Base-by-base conservation (phyloP, 2,888 invertebrate genomes). In the Cosmia trapezina region DNA sequence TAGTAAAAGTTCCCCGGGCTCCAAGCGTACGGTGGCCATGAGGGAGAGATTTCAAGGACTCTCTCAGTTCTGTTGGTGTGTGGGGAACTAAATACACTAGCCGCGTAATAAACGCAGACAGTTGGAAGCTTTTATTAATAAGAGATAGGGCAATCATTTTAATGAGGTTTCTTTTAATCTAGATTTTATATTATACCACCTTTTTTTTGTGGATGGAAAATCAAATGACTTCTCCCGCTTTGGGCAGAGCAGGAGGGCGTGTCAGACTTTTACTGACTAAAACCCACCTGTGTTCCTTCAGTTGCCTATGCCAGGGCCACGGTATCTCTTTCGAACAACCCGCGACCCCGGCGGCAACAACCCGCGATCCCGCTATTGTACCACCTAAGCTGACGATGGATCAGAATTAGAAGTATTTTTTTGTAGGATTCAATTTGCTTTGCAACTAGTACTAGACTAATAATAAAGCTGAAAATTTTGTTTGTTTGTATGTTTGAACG, bases 1-100 rank as follows among this genome's bases (percentile, higher is more conserved):
- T 95, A 95, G 95, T 95, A 95, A 95, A 95, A 95, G 94, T 94
- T 95, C 93, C 87, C 91, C 92, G 90, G 88, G 92, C 91, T 92
- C 89, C 86, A 85, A 78, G 76, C 84, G 85, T 93, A 89, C 89
- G 90, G 93, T 91, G 86, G 84, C 93, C 88, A 92, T 91, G 86
- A 81, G 81, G 79, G 79, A 74, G 70, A 73, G 66, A 71, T 79
- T 80, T 78, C 76, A 76, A 80, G 83, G 83, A 86, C 79, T 85
- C 79, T 85, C 59, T 61, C 60, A 80, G 86, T 83, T 76, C 71
- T 70, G 79, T 28, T 74, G 73, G 75, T 80, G 75, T 80, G 54
- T 67, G 65, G 28, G 49, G 70, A 80, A 80, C 65, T 78, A 81
- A 76, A 82, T 41, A 76, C 61, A 56, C 64, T 67, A 57, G 64